Conservation (phyloP, 2,888 invertebrate species). For the Himalopsyche anomala region DNA sequence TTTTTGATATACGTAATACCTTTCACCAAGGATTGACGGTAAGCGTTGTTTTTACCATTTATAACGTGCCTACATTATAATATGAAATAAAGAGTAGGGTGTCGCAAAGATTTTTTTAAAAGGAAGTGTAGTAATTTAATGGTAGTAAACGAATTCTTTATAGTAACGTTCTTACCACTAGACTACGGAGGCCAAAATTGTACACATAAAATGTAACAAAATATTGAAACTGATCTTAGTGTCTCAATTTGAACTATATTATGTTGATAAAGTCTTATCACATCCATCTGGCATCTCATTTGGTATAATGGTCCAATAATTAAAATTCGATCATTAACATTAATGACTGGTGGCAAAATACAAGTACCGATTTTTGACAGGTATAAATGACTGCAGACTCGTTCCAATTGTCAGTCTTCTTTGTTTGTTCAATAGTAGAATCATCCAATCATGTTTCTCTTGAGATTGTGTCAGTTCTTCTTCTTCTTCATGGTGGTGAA, state of each 20-base stretch:
- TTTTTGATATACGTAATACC: too few species aligned
- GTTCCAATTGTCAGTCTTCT: conserved; percentile 1
- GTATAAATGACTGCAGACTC: conserved; percentile 33
- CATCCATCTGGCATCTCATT: not conserved
- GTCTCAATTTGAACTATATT: not conserved
- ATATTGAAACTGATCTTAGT: not conserved
- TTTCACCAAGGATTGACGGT: too few species aligned
- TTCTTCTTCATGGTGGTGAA: conserved; percentile 45
- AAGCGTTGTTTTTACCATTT: too few species aligned
- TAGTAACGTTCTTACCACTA: too few species aligned
- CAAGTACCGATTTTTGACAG: conserved; percentile 7
- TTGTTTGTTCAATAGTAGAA: not conserved
- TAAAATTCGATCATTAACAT: not conserved
- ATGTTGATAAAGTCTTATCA: not conserved
- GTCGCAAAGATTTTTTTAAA: too few species aligned
- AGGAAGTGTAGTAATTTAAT: too few species aligned
- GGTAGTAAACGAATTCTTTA: too few species aligned
- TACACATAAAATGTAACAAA: too few species aligned
- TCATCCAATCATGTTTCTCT: conserved; percentile 6
- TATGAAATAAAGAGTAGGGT: too few species aligned
- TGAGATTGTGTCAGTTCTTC: conserved; percentile 22
- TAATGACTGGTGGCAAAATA: not conserved
- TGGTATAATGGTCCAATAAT: not conserved
- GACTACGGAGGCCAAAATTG: too few species aligned
- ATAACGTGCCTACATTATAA: too few species aligned